Evolutionary conservation across 37 sponge, comb jelly and placozoan species (phyloP), one percentile per base, ranked within the genome.

Genomic region (Tethya wilhelma): DNA sequence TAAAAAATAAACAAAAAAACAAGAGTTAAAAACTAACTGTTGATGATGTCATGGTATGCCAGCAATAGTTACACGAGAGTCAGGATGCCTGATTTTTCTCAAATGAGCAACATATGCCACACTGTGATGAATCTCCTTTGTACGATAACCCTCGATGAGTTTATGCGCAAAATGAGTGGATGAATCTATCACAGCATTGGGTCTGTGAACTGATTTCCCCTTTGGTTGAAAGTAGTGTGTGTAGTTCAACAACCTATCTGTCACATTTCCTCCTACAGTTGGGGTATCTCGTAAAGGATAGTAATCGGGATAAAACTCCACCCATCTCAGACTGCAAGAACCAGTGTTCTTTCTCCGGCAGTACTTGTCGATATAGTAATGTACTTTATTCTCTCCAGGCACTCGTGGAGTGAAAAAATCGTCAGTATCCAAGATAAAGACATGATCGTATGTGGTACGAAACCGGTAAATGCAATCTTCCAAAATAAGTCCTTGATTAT

Each of bases 321-420:
- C 56, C 78, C 78, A 77, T 46, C 33, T 64, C 33, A 77, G 64
- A 30, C 32, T 64, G 41, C 78, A 77, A 19, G 78, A 77, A 43
- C 78, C 78, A 32, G 33, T 64, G 1, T 77, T 42, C 33, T 53
- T 29, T 6, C 73, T 56, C 17, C 44, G 26, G 65, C 78, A 77
- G 43, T 64, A 64, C 42, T 63, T 64, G 32, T 77, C 29, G 25
- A 77, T 77, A 46, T 77, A 77, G 60, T 77, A 77, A n/a, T 77
- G 65, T 19, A 77, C 19, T 44, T 63, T 39, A 30, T 38, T 64
- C 29, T 77, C 32, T 8, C 41, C 46, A 8, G 78, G 65, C 20
- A 38, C 17, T 32, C 64, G 23, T 77, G 65, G 78, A 28, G 32
- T 44, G 44, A 77, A 42, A 33, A 77, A 77, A 42, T 77, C 78